These are phyloP conservation scores for Oenanthe melanoleuca DNA, from an alignment of 2,113 vertebrate genomes.

Conservation along the genomic window DNA sequence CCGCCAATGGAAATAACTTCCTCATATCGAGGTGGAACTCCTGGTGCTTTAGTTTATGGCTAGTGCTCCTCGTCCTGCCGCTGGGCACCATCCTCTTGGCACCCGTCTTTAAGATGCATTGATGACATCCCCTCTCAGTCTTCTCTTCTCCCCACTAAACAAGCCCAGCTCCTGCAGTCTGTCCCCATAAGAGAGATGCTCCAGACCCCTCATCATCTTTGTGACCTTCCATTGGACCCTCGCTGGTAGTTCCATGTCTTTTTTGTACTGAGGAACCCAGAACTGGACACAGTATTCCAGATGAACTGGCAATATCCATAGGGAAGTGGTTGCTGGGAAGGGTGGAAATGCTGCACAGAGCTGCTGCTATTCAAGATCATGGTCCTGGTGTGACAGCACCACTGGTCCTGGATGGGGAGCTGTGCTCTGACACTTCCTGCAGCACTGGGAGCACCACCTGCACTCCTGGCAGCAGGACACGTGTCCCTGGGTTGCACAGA, in stretches of 20 bases:
- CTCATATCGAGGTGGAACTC: neutral
- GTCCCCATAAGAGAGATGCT: neutral
- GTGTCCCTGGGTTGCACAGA: neutral
- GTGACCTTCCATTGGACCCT: too few species aligned
- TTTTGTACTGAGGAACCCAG: neutral
- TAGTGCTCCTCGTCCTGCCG: accelerated
- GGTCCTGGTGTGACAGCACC: too few species aligned
- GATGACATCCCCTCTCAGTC: neutral
- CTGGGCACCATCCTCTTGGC: neutral
- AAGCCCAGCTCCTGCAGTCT: neutral
- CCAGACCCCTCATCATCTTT: neutral
- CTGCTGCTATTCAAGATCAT: accelerated
- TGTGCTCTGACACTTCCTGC: neutral
- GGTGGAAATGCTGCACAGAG: neutral
- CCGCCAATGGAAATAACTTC: accelerated
- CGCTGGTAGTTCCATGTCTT: neutral
- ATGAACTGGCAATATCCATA: neutral
- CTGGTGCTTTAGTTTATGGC: neutral
- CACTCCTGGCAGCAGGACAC: accelerated
- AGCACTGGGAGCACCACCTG: neutral
- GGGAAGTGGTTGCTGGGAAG: neutral
- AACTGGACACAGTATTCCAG: neutral
- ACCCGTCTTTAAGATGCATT: too few species aligned
- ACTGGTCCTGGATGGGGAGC: too few species aligned
- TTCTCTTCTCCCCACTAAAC: too few species aligned